Conservation (phyloP, 2,113 vertebrate genomes). For the Daphoenositta chrysoptera region DNA sequence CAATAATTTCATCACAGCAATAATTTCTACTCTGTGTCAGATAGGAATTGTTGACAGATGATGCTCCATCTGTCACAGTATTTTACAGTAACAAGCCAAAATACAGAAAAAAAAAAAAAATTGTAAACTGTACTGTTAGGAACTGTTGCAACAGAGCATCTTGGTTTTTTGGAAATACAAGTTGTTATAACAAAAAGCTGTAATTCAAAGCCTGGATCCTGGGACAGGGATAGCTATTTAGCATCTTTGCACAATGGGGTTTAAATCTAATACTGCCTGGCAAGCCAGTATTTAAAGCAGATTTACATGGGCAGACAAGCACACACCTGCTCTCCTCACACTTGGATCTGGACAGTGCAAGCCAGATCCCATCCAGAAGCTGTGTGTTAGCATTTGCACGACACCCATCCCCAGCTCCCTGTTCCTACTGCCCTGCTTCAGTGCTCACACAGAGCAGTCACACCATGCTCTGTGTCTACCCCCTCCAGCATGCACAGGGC, state of each 20-base stretch:
- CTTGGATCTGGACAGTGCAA: neutral
- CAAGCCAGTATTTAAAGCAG: neutral
- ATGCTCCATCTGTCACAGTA: conserved; percentile 67
- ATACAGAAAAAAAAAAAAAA: conserved; percentile 19
- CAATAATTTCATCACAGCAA: conserved; percentile 52
- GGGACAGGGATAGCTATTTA: neutral
- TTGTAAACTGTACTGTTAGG: conserved; percentile 4
- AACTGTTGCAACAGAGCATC: neutral
- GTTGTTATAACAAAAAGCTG: neutral
- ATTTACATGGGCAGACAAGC: neutral
- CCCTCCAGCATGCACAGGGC: neutral
- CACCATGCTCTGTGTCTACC: neutral
- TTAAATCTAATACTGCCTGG: neutral
- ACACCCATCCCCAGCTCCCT: neutral
- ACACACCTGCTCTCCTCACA: neutral
- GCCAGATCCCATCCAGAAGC: neutral
- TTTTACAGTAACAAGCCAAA: conserved; percentile 62
- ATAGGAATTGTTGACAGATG: conserved; percentile 63
- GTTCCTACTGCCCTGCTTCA: neutral
- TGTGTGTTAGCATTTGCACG: rapidly evolving
- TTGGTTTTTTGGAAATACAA: neutral
- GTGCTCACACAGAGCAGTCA: neutral
- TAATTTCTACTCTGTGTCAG: conserved; percentile 46
- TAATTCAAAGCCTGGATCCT: neutral
- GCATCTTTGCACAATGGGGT: neutral